These are phyloP conservation scores for Cichladusa arquata DNA, from an alignment of 2,113 vertebrate genomes.

Conservation along the genomic window DNA sequence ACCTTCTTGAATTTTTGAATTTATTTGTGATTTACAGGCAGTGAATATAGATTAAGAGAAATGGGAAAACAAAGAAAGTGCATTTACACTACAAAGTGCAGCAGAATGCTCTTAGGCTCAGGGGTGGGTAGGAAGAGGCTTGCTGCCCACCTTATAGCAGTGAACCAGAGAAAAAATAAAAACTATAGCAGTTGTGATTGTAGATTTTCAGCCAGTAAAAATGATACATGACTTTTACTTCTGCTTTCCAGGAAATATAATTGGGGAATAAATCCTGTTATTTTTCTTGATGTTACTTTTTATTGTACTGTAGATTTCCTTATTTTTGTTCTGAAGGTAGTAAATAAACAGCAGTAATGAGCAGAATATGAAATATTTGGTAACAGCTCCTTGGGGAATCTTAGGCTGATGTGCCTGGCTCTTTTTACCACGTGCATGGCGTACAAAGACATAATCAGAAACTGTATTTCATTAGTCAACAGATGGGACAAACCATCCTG, in stretches of 20 bases:
- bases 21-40: background rate
- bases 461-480: background rate
- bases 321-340: conserved; percentile 30
- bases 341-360: conserved; percentile 59
- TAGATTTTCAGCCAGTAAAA: conserved; percentile 31
- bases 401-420: conserved; percentile 21
- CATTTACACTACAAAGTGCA: background rate
- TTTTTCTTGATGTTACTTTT: conserved; percentile 3
- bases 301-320: background rate
- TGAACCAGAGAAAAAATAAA: background rate
- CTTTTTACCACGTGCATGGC: background rate
- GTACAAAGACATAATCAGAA: conserved; percentile 6
- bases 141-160: background rate
- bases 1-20: background rate
- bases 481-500: background rate
- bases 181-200: background rate
- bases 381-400: conserved; percentile 8
- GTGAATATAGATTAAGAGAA: background rate
- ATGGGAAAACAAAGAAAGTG: background rate
- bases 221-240: background rate
- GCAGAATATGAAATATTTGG: conserved; percentile 21
- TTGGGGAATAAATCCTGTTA: conserved; percentile 42
- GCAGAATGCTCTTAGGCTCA: background rate
- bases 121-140: background rate
- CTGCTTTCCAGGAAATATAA: conserved; percentile 41